Conservation (phyloP, 2,888 invertebrate species). For the Zelleria hepariella region DNA sequence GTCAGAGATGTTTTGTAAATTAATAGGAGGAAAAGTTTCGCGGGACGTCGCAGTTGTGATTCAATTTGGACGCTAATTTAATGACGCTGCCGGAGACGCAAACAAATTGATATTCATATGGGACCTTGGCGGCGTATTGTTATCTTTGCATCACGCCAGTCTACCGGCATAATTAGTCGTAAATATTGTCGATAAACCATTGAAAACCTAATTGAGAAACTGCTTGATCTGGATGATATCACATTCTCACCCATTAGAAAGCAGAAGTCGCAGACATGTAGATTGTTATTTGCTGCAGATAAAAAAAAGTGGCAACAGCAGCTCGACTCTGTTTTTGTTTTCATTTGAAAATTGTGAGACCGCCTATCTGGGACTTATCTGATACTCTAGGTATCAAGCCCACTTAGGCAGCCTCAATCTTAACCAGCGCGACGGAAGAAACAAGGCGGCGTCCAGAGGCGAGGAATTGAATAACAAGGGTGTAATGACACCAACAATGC, state of each 20-base stretch:
- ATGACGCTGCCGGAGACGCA: conserved; percentile 63
- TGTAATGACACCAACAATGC: conserved; percentile 63
- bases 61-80: conserved; percentile 72
- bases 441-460: conserved; percentile 16
- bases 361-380: no score
- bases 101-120: conserved; percentile 73
- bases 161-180: not conserved
- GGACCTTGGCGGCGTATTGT: conserved; percentile 54
- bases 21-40: conserved; percentile 71
- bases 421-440: not conserved
- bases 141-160: conserved; percentile 28
- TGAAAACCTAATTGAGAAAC: no score
- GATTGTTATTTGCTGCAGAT: no score
- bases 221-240: no score
- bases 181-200: not conserved
- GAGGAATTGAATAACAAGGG: conserved; percentile 68
- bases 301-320: no score
- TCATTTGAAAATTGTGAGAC: no score
- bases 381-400: no score
- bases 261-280: no score
- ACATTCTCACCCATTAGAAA: no score
- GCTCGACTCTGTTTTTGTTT: no score
- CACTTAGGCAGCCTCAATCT: no score
- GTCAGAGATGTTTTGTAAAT: conserved; percentile 66
- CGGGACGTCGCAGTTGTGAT: conserved; percentile 70